Base-by-base conservation (phyloP, 2,113 vertebrate genomes). In the Gnathonemus longibarbis region DNA sequence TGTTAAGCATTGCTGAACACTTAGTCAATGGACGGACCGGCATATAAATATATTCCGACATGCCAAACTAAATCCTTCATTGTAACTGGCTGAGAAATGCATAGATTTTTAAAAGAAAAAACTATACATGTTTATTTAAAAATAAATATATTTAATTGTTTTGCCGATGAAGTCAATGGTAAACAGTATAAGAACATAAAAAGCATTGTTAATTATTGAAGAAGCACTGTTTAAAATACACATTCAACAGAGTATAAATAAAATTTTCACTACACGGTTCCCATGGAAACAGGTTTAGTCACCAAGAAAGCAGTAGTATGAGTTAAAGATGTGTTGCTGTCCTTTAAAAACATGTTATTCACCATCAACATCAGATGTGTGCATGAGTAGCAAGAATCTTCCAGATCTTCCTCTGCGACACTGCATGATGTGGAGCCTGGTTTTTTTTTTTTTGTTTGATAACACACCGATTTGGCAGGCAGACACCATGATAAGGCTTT, bases 131-230 rank as follows among this genome's bases (percentile, higher is more conserved):
- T 50, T 77, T 74, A 88, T 88, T 95, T 95, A 97, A 97, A 97
- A 97, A 97, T 97, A 97, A 97, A 97, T 97, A 97, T 97, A 97
- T 96, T 97, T 97, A 97, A 97, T 97, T 96, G 95, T 97, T 97
- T 91, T 97, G 96, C 96, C 96, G 97, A 96, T 95, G 96, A 95
- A 97, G 94, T 96, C 94, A 96, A 97, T 97, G 97, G 96, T 97
- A 97, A 96, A 96, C 97, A 96, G 96, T 96, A 96, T 97, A 96
- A 97, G 97, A 96, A 96, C 97, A 97, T 97, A 97, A 96, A 97
- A 97, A 96, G 96, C 96, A 96, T 96, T 94, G 95, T 97, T 96
- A 96, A 96, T 97, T 96, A 96, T 97, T 96, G 96, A 96, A 97
- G 96, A 94, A 70, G 95, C 97, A 96, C 96, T 96, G 95, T 96